These are phyloP conservation scores for Lutjanus argentimaculatus DNA, from an alignment of 2,797 vertebrate species.

Conservation along the genomic window DNA sequence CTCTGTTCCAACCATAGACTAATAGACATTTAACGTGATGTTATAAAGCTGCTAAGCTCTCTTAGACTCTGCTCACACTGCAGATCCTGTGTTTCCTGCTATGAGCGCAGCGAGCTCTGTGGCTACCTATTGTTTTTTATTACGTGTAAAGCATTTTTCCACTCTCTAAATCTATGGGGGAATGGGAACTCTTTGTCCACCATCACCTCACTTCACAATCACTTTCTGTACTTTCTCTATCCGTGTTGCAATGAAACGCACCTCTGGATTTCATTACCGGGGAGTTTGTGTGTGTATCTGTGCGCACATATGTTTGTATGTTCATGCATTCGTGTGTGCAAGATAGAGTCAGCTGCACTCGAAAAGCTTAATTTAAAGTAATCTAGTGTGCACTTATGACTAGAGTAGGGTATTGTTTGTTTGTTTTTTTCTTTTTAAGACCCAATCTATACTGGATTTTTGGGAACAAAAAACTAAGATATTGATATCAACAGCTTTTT, in stretches of 20 bases:
- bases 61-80: conserved; percentile 43
- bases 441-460: no score
- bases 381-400: conserved; percentile 2
- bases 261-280: conserved; percentile 67
- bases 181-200: conserved; percentile 70
- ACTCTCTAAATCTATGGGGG: conserved; percentile 70
- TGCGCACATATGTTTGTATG: conserved; percentile 18
- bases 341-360: conserved; percentile 16
- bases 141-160: conserved; percentile 79
- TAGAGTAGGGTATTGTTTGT: no score
- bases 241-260: conserved; percentile 50
- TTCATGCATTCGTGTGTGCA: conserved; percentile 19
- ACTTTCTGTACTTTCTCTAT: conserved; percentile 40
- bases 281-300: conserved; percentile 20
- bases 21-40: conserved; percentile 62
- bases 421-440: no score
- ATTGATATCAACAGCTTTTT: no score
- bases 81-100: conserved; percentile 73
- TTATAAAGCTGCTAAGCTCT: conserved; percentile 65
- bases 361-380: conserved; percentile 15
- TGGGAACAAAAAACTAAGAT: no score
- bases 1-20: conserved; percentile 47
- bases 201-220: conserved; percentile 45
- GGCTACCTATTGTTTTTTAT: conserved; percentile 81
- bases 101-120: conserved; percentile 69